Conservation (phyloP, 1,140 invertebrate genomes). For the Olivierus martensii region DNA sequence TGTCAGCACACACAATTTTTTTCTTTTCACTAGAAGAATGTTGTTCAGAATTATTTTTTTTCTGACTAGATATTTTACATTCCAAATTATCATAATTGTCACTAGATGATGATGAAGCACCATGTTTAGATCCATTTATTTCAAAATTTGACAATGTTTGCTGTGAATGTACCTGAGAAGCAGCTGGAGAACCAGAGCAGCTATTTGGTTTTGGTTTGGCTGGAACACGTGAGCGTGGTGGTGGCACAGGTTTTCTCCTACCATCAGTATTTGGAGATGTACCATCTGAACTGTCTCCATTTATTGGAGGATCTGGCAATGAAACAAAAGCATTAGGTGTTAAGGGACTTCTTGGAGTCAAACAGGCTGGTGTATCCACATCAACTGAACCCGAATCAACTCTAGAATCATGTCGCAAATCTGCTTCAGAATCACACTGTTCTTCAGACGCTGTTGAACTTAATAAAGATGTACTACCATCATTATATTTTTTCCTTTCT, state of each 20-base stretch:
- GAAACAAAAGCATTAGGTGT: background rate
- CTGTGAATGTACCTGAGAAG: background rate
- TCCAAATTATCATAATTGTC: constrained; percentile 10
- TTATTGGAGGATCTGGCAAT: background rate
- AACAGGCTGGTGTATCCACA: constrained; percentile 25
- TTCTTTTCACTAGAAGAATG: constrained; percentile 2
- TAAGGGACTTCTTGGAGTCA: background rate
- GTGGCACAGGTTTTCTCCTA: background rate
- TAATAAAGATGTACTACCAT: constrained; percentile 12
- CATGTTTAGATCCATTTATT: background rate
- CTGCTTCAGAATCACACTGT: constrained; percentile 11
- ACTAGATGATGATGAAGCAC: background rate
- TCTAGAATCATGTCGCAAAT: constrained; percentile 22
- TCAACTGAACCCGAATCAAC: constrained; percentile 32
- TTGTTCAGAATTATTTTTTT: constrained; percentile 5
- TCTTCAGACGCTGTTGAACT: constrained; percentile 13
- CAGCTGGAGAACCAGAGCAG: background rate
- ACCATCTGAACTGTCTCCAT: background rate
- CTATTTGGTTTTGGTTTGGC: background rate
- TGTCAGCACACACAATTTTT: constrained; percentile 14
- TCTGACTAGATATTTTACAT: constrained; percentile 10
- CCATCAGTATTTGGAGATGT: background rate
- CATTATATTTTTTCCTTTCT: constrained; percentile 29
- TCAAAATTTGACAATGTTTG: no score
- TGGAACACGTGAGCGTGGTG: background rate